These are phyloP conservation scores for Leptopterna dolabrata DNA, from an alignment of 2,888 invertebrate species.

Conservation along the genomic window DNA sequence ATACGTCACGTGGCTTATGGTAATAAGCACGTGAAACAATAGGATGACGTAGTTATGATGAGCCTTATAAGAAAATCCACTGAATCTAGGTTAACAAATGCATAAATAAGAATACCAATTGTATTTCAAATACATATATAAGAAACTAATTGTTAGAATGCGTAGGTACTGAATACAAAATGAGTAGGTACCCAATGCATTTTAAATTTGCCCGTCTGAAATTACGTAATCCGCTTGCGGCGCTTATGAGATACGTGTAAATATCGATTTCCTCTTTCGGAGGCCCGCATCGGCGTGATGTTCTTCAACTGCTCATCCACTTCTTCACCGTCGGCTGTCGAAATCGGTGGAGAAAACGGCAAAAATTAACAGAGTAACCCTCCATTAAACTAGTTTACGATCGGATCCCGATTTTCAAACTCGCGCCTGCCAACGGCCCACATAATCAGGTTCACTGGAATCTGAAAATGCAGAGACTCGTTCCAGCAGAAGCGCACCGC, in stretches of 20 bases:
- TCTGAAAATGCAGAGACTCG: background rate
- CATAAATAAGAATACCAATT: too few species aligned
- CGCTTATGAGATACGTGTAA: background rate
- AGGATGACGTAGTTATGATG: background rate
- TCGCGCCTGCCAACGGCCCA: background rate
- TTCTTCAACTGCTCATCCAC: background rate
- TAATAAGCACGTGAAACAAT: background rate
- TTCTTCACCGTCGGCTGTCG: background rate
- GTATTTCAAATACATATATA: too few species aligned
- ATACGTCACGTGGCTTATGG: background rate
- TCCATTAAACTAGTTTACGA: slow-evolving; percentile 16
- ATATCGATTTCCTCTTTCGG: background rate
- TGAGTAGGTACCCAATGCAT: background rate
- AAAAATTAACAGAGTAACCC: background rate
- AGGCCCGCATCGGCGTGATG: background rate
- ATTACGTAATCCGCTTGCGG: background rate
- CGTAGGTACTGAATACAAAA: too few species aligned
- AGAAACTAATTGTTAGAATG: too few species aligned
- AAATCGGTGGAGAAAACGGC: background rate
- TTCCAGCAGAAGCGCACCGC: too few species aligned
- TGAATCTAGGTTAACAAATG: background rate
- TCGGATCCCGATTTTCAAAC: background rate
- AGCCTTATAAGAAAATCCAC: background rate
- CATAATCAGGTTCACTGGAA: background rate
- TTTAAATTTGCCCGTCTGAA: background rate